These are phyloP conservation scores for Ptychochromis oligacanthus DNA, from an alignment of 2,113 vertebrate species.

Conservation along the genomic window DNA sequence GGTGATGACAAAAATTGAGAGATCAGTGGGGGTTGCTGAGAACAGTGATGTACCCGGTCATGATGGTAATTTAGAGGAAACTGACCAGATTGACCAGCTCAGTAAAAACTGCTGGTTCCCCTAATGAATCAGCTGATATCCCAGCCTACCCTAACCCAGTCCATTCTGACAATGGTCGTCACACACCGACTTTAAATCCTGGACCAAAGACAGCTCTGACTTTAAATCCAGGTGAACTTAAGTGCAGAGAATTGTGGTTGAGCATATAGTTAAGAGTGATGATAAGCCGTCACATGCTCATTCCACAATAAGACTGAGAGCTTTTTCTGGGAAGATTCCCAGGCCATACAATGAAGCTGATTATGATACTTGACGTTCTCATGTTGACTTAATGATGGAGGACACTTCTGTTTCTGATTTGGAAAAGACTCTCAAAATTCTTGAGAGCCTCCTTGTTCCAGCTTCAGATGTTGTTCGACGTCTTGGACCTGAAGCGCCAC, in stretches of 20 bases:
- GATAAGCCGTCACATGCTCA: neutral
- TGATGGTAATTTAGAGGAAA: accelerated
- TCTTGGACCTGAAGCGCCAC: neutral
- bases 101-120: too few relatives aligned
- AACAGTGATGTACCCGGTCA: accelerated
- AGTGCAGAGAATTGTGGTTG: too few relatives aligned
- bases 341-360: neutral
- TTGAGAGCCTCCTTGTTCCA: neutral
- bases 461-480: neutral
- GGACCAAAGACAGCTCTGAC: too few relatives aligned
- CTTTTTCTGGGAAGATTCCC: neutral
- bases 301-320: neutral
- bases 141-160: too few relatives aligned
- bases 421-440: neutral
- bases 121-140: too few relatives aligned
- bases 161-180: too few relatives aligned
- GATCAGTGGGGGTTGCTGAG: accelerated
- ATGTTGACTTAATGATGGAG: neutral
- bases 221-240: too few relatives aligned
- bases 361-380: neutral
- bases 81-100: neutral
- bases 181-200: too few relatives aligned
- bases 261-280: too few relatives aligned
- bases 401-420: neutral
- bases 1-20: neutral